phyloP scores from a whole-genome alignment of 2,113 vertebrate species.

The Bubo scandiacus region DNA sequence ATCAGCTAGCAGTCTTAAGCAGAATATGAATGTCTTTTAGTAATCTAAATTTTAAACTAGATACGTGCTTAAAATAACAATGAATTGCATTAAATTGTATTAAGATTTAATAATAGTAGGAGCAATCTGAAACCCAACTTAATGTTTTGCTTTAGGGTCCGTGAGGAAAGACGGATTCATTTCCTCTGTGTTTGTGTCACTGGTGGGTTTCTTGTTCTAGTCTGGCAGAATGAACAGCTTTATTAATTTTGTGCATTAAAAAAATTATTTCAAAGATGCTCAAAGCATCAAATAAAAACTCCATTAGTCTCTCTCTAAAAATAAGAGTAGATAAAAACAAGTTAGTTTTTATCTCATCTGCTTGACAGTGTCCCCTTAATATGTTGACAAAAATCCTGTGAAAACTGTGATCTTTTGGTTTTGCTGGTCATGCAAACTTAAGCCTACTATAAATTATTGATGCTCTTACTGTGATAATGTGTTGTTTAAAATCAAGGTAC shows the following conservation, averaged over 20 bases:
- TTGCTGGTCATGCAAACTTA: background rate
- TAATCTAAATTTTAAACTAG: background rate
- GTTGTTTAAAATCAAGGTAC: background rate
- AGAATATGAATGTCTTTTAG: background rate
- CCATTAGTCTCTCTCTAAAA: background rate
- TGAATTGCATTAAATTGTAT: background rate
- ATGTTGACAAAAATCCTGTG: background rate
- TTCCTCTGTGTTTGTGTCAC: background rate
- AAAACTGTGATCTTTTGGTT: background rate
- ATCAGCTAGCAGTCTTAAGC: background rate
- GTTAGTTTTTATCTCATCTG: background rate
- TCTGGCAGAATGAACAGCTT: background rate
- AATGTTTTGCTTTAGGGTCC: background rate
- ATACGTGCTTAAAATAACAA: background rate
- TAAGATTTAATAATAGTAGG: background rate
- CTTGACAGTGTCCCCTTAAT: slow-evolving; percentile 67
- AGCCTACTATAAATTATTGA: background rate
- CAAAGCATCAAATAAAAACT: background rate
- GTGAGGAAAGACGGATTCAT: background rate
- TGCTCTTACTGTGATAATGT: background rate
- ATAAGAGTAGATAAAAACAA: background rate
- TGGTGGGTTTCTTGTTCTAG: background rate
- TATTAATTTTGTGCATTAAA: background rate
- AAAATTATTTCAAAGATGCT: background rate
- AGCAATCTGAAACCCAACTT: background rate